Percentiles rank a stretch among this genome's conserved stretches.
Conservation (phyloP, 1,140 invertebrate species). For the Halictus rubicundus region DNA sequence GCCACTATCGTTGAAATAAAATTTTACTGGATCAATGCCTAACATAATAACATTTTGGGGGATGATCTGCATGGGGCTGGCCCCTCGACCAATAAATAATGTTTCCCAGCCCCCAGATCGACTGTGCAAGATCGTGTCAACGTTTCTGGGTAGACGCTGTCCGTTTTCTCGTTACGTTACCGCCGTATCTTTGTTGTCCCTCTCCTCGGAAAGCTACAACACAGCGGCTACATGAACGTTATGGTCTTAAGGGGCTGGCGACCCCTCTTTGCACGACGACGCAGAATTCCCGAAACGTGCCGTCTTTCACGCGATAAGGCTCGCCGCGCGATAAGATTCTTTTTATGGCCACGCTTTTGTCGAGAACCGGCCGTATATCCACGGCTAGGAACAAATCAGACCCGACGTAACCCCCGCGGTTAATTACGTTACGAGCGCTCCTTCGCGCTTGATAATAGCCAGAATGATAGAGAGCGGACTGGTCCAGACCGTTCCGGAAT, state of each 20-base stretch:
- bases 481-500: not conserved
- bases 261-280: conserved; percentile 25
- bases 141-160: not conserved
- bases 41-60: too few relatives aligned
- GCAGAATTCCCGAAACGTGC: conserved; percentile 58
- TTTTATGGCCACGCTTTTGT: conserved; percentile 56
- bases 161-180: conserved; percentile 56
- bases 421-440: conserved; percentile 26
- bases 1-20: too few relatives aligned
- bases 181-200: conserved; percentile 30
- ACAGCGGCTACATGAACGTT: conserved; percentile 60
- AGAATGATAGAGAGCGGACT: not conserved
- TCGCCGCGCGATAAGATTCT: conserved; percentile 57
- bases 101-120: not conserved
- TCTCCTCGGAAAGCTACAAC: not conserved
- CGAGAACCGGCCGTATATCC: conserved; percentile 46
- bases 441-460: not conserved
- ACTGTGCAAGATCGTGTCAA: conserved; percentile 19
- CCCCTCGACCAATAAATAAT: too few relatives aligned
- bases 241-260: conserved; percentile 60
- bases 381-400: conserved; percentile 47
- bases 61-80: too few relatives aligned
- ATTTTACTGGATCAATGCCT: too few relatives aligned
- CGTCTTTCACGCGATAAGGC: conserved; percentile 62
- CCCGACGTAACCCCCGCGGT: not conserved